Evolutionary conservation across 1,140 invertebrate species (phyloP), one percentile per base, ranked within the genome.

Genomic region (Leptinotarsa defecta): DNA sequence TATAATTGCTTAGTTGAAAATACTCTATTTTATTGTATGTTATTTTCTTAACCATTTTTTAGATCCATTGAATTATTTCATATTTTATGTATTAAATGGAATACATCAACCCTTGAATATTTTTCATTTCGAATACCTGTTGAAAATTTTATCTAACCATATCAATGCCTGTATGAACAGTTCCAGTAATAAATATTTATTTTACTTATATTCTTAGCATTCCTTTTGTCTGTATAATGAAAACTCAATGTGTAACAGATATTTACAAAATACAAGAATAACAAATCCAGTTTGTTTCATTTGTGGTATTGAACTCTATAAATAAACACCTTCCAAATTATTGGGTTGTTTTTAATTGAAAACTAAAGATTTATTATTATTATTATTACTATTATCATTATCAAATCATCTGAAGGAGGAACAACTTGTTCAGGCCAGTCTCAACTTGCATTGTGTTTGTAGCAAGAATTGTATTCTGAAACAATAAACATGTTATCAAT

Each of bases 91-190:
- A 77, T 72, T 75, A 75, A 75, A 75, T 75, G 64, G 69, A 74
- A 75, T 71, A 72, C 63, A 57, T 49, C 49, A 71, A 69, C 75
- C 62, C 43, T 63, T 63, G 52, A 61, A 71, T 75, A 70, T 72
- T 72, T 75, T 72, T 75, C 27, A 64, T 48, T 74, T 74, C 48
- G 52, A 76, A 72, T 67, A 73, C 74, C 77, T 75, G 68, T 62
- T 75, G 48, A 71, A 57, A 48, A 62, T 68, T 52, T 75, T 62
- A 78, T 76, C 74, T 74, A 75, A 78, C 49, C 77, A 78, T 78
- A 78, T 78, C 77, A 78, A 77, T 69, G 71, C 74, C 74, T 75
- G 72, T 57, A 68, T 34, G 62, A 72, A 52, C 73, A 75, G 68
- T 70, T 75, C 48, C 67, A 62, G n/a, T 74, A 65, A 48, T 67